These are phyloP conservation scores for Blennius ocellaris DNA, from an alignment of 2,113 vertebrate genomes.

Conservation along the genomic window DNA sequence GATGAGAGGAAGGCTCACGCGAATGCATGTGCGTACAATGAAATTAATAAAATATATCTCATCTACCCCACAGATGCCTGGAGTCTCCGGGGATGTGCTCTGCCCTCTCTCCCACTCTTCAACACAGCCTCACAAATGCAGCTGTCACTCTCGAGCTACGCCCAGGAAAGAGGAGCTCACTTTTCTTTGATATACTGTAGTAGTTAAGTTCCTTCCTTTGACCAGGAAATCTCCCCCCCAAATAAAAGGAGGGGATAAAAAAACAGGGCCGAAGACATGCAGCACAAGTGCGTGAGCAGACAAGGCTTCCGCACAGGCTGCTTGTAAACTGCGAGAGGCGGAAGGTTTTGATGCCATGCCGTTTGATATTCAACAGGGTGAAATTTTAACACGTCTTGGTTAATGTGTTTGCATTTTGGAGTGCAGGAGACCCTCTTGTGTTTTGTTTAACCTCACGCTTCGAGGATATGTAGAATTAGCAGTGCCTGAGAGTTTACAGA, in stretches of 20 bases:
- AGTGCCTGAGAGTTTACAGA: constrained; percentile 44
- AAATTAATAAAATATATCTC: constrained; percentile 46
- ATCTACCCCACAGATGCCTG: constrained; percentile 46
- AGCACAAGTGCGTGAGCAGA: not conserved
- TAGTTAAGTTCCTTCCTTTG: constrained; percentile 37
- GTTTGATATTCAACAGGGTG: constrained; percentile 47
- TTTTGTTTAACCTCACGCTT: constrained; percentile 20
- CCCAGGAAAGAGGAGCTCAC: constrained; percentile 24
- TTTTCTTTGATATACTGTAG: constrained; percentile 40
- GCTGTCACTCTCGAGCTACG: constrained; percentile 70
- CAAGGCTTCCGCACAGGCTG: not conserved
- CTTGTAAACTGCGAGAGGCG: constrained; percentile 26
- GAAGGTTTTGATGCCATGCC: constrained; percentile 16
- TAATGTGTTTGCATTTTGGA: constrained; percentile 4
- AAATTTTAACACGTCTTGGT: constrained; percentile 46
- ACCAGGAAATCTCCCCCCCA: constrained; percentile 9
- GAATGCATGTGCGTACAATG: constrained; percentile 19
- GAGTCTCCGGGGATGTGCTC: constrained; percentile 44
- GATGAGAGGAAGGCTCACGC: constrained; percentile 17
- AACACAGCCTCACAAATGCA: constrained; percentile 48
- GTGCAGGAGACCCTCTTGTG: not conserved
- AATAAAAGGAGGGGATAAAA: not conserved
- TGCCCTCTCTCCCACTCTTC: constrained; percentile 27
- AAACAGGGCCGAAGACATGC: constrained; percentile 40
- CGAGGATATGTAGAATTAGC: constrained; percentile 27